phyloP scores from a whole-genome alignment of 2,888 invertebrate species.

The Alviniconcha strummeri region DNA sequence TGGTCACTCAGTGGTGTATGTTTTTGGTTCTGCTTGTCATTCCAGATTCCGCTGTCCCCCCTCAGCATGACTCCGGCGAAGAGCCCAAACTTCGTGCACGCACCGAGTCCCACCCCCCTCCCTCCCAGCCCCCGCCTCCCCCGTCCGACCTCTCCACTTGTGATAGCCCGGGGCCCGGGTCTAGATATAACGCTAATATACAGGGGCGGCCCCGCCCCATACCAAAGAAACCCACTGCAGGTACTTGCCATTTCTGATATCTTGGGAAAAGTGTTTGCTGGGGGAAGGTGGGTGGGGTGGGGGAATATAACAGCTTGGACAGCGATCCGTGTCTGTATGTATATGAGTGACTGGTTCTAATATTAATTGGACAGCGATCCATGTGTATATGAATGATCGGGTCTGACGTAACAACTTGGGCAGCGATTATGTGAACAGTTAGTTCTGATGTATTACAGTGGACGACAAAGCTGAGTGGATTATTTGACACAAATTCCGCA shows the following conservation, averaged over 20 bases:
- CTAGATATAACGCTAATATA: conserved; percentile 49
- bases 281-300: background rate
- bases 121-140: conserved; percentile 26
- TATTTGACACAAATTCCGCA: no score
- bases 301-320: no score
- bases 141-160: conserved; percentile 27
- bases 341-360: no score
- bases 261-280: background rate
- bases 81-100: conserved; percentile 46
- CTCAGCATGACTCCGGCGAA: conserved; percentile 36
- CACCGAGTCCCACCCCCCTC: conserved; percentile 41
- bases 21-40: conserved; percentile 31
- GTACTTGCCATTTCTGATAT: conserved; percentile 41
- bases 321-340: no score
- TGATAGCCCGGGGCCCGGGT: conserved; percentile 35
- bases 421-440: no score
- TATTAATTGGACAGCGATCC: no score
- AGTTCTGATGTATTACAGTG: no score
- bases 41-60: conserved; percentile 49
- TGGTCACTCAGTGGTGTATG: conserved; percentile 23
- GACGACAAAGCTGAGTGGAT: no score
- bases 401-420: no score
- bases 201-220: conserved; percentile 83
- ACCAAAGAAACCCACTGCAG: conserved; percentile 74
- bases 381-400: no score